A percentile compares a stretch with the other conserved stretches of the same genome.
These are phyloP conservation scores for Uria lomvia DNA, from an alignment of 2,113 vertebrate species.

Conservation along the genomic window DNA sequence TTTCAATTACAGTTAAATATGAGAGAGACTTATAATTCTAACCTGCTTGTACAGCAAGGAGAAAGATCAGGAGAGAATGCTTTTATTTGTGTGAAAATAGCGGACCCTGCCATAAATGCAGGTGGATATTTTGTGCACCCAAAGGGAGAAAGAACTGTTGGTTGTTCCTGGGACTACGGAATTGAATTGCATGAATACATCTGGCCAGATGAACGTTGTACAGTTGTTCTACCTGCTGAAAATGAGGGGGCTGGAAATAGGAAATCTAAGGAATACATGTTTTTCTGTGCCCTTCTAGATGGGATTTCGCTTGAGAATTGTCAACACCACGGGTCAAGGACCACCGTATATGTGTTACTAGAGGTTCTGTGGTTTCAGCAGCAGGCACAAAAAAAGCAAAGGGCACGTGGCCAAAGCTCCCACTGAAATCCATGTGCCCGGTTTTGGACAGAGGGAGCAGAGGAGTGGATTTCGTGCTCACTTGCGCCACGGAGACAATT, in stretches of 20 bases:
- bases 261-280: not conserved
- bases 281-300: not conserved
- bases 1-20: not conserved
- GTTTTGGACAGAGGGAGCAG: not conserved
- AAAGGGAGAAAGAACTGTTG: not conserved
- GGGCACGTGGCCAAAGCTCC: not conserved
- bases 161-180: not conserved
- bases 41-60: not conserved
- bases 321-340: accelerated
- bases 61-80: not conserved
- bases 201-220: not conserved
- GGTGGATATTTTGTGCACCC: not conserved
- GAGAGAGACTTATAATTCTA: not conserved
- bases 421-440: not conserved
- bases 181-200: not conserved
- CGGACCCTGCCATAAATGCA: not conserved
- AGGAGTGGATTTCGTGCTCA: not conserved
- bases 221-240: not conserved
- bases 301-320: not conserved
- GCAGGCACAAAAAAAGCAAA: not conserved
- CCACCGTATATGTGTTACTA: accelerated
- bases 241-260: not conserved
- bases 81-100: not conserved
- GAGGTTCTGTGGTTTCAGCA: not conserved
- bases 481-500: not conserved